Percentiles rank a stretch among this genome's conserved stretches.
Evolutionary conservation across 2,888 invertebrate genomes (phyloP).

Genomic region (Helicoverpa assulta): DNA sequence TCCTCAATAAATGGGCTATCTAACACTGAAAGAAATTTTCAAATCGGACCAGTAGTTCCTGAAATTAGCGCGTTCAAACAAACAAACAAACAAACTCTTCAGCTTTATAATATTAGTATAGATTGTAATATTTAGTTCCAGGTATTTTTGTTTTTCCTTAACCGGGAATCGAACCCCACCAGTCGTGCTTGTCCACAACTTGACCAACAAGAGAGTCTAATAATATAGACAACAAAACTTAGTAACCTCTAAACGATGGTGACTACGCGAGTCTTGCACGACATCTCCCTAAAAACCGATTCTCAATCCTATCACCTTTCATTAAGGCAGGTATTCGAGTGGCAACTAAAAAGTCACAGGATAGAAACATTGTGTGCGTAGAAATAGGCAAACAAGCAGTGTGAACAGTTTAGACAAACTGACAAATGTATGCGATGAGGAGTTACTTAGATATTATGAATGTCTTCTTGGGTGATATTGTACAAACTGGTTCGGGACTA

Average conservation of each 20-base stretch:
- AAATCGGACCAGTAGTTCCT: no score
- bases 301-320: slow-evolving; percentile 1
- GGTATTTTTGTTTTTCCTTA: no score
- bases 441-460: slow-evolving; percentile 38
- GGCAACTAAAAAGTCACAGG: neutral
- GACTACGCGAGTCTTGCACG: slow-evolving; percentile 16
- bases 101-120: no score
- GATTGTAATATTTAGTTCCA: no score
- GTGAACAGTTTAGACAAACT: slow-evolving; percentile 60
- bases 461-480: slow-evolving; percentile 59
- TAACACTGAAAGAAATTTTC: no score
- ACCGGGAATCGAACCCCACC: neutral
- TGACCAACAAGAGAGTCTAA: slow-evolving; percentile 13
- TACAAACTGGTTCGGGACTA: slow-evolving; percentile 14
- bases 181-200: neutral
- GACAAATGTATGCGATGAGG: slow-evolving; percentile 45
- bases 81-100: no score
- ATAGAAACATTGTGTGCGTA: slow-evolving; percentile 38
- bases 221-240: slow-evolving; percentile 35
- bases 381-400: slow-evolving; percentile 50
- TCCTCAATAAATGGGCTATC: no score
- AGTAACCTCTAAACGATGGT: slow-evolving; percentile 35
- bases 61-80: no score
- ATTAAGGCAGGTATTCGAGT: neutral
- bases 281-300: neutral